Base-by-base conservation (phyloP, 2,113 vertebrate genomes). In the Dipodomys stephensi region DNA sequence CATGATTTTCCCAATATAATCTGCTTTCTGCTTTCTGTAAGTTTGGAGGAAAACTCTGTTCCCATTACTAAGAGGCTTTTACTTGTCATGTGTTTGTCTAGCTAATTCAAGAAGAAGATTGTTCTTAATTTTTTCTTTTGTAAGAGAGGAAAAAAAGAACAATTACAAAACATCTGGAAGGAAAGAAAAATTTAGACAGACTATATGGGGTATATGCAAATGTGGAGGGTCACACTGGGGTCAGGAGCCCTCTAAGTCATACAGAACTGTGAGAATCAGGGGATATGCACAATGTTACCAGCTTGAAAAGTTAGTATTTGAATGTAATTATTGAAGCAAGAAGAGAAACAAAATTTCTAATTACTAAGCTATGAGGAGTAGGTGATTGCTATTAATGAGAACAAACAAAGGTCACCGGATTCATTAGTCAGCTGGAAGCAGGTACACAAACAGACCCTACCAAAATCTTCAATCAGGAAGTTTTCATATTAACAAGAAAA, bases 111-210 rank as follows among this genome's bases (percentile, higher is more conserved):
- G 46, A 13, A 87, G 25, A 89, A 85, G 32, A 88, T 68, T 69
- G 19, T 39, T 91, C 71, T 73, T 44, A 71, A 49, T 90, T 95
- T 35, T 32, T 85, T 93, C 46, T 81, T 88, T 85, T 71, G 49
- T 30, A 90, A 85, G 23, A 30, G 12, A 83, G n/a, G 88, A n/a
- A 57, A 92, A 60, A 65, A 22, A 64, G 15, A 46, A 4, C 39
- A 79, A 94, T 95, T 95, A 92, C 35, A 72, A 83, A 94, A 92
- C 89, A 96, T 94, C 87, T 94, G 23, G 83, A 91, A 44, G 12
- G 81, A 95, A 92, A 32, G 13, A 85, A 89, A 92, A 95, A 69
- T 67, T 35, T 30, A 88, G 53, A 22, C 16, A 60, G 30, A 11
- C 60, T 13, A 2, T 18, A 11, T 16, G 74, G 32, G 12, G 39